Conservation (phyloP, 2,888 invertebrate genomes). For the Schizotus pectinicornis region DNA sequence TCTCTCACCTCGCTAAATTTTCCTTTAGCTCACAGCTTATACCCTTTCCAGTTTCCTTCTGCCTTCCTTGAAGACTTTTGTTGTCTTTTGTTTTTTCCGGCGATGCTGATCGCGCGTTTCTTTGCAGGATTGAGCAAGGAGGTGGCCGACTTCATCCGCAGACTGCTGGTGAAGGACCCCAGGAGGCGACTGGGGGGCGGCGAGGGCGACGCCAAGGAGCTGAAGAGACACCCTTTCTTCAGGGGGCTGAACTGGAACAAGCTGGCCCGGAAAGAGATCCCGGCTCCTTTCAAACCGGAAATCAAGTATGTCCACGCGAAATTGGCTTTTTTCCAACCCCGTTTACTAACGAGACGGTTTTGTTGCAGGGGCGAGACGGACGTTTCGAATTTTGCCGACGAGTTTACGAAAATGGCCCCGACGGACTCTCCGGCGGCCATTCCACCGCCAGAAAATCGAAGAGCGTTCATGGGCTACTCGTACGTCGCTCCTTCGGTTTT, state of each 20-base stretch:
- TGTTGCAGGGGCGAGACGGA: slow-evolving; percentile 76
- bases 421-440: slow-evolving; percentile 90
- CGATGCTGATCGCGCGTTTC: slow-evolving; percentile 6
- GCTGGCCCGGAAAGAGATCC: slow-evolving; percentile 75
- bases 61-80: no score
- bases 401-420: slow-evolving; percentile 92
- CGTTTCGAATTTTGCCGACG: slow-evolving; percentile 95
- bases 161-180: slow-evolving; percentile 90
- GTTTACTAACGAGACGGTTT: no score
- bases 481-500: slow-evolving; percentile 93
- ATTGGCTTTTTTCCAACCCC: no score
- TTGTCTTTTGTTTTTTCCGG: not conserved
- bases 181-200: slow-evolving; percentile 86
- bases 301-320: slow-evolving; percentile 65
- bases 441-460: slow-evolving; percentile 85
- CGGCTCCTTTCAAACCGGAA: slow-evolving; percentile 90
- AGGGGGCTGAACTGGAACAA: slow-evolving; percentile 84
- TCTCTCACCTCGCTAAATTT: no score
- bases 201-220: slow-evolving; percentile 81
- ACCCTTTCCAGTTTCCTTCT: no score
- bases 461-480: slow-evolving; percentile 91
- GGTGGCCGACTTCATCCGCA: slow-evolving; percentile 79
- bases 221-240: slow-evolving; percentile 91
- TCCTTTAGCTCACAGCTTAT: no score
- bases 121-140: slow-evolving; percentile 67